phyloP scores from a whole-genome alignment of 1,140 invertebrate species.

The Acromyrmex echinatior region DNA sequence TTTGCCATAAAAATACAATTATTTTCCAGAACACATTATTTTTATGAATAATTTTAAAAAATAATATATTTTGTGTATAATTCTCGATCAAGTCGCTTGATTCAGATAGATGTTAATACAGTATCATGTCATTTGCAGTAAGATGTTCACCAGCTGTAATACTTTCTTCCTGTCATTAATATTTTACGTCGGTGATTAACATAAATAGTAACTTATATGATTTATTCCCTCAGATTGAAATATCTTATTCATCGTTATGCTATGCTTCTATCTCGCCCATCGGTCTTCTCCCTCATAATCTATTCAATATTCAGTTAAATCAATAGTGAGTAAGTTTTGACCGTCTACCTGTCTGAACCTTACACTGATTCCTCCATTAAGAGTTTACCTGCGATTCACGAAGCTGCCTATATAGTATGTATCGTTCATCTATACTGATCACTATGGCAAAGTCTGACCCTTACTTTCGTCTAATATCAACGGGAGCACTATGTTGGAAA shows the following conservation, averaged over 20 bases:
- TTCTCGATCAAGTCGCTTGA: background rate
- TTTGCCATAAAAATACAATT: background rate
- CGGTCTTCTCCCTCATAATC: constrained; percentile 21
- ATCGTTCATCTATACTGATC: background rate
- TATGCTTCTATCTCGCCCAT: background rate
- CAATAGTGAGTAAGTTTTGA: constrained; percentile 34
- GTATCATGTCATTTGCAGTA: background rate
- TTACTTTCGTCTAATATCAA: constrained; percentile 45
- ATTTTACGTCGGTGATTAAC: constrained; percentile 6
- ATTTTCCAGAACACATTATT: background rate
- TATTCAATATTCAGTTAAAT: constrained; percentile 34
- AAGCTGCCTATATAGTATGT: background rate
- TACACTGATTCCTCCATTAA: constrained; percentile 29
- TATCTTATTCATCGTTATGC: constrained; percentile 14
- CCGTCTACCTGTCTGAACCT: constrained; percentile 12
- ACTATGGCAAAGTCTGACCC: constrained; percentile 11
- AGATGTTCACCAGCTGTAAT: background rate
- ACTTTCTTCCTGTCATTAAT: constrained; percentile 31
- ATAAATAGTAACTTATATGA: background rate
- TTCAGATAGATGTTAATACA: background rate
- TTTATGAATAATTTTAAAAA: too few relatives aligned
- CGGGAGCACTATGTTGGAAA: constrained; percentile 32
- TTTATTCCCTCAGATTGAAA: constrained; percentile 5
- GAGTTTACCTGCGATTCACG: constrained; percentile 29
- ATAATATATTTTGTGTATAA: background rate